Conservation (phyloP, 2,113 vertebrate genomes). For the Neopipo cinnamomea region DNA sequence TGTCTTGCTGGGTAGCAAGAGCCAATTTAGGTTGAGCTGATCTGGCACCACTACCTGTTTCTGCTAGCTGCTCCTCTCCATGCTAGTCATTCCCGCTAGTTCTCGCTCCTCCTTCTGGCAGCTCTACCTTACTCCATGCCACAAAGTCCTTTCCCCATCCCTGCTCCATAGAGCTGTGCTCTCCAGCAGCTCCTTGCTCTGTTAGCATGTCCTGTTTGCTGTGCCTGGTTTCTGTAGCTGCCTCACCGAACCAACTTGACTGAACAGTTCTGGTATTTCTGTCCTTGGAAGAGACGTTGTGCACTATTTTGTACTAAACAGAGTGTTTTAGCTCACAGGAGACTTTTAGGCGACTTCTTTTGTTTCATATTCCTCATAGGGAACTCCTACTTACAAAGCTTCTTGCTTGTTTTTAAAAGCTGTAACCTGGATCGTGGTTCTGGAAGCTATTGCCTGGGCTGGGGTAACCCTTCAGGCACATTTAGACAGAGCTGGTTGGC, state of each 20-base stretch:
- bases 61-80: not conserved
- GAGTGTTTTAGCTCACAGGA: not conserved
- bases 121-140: not conserved
- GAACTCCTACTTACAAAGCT: not conserved
- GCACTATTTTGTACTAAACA: not conserved
- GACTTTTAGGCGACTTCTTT: not conserved
- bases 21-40: not conserved
- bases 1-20: not conserved
- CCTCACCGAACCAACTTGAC: not conserved
- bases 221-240: not conserved
- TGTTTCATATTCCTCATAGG: slow-evolving; percentile 8
- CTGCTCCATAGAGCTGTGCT: not conserved
- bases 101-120: not conserved
- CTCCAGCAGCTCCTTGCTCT: not conserved
- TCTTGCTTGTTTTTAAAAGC: slow-evolving; percentile 22
- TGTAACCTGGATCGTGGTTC: slow-evolving; percentile 19
- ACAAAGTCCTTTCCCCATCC: not conserved
- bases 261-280: not conserved
- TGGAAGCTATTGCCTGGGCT: slow-evolving; percentile 39
- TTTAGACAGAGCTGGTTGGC: slow-evolving; percentile 29
- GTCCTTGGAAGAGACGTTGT: not conserved
- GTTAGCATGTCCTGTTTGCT: not conserved
- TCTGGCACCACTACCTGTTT: not conserved
- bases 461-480: slow-evolving; percentile 42
- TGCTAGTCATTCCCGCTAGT: not conserved